Evolutionary conservation across 2,797 vertebrate species (phyloP), one percentile per base, ranked within the genome.

Genomic region (Ctenosaura bakeri): DNA sequence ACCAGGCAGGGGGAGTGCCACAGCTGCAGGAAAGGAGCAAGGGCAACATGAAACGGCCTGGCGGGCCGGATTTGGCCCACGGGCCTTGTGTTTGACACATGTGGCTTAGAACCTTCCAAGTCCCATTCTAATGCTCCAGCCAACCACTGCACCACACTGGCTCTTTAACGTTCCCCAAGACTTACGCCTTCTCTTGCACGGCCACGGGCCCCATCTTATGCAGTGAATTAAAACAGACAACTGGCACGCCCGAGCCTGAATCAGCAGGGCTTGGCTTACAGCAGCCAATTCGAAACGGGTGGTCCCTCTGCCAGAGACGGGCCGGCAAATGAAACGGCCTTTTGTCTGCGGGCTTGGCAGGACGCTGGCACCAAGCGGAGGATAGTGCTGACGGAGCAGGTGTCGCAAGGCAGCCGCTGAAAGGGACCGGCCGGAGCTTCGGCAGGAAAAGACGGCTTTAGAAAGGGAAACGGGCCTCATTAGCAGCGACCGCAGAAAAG

Each of bases 371-470:
- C 88, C 5, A 2, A 3, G 7, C 2, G 5, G 18, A 66, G 77
- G 24, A 24, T 13, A 14, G 22, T 71, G 62, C 83, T 46, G 83
- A 89, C 83, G 20, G 76, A 42, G 88, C 83, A 78, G 42, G 62
- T 66, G 46, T 22, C 13, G 4, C 4, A 26, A 85, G 22, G 46
- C 59, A 29, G 59, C 46, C 52, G 42, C 42, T 78, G 1, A 29
- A 52, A 9, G 2, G 66, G 80, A 3, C 24, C 8, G 6, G 52
- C 69, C 35, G 6, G 6, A 29, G 59, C 22, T n/a, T 14, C 20
- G 29, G 50, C 71, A 64, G 88, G 59, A 66, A 79, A 6, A 24
- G 24, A 69, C 42, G 82, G 73, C 18, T 64, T 29, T 12, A 22
- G 59, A 69, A 62, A 24, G 59, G 59, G 54, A 46, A 71, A 42